Base-by-base conservation (phyloP, 2,888 invertebrate species). In the Xestoiulus laeticollis region DNA sequence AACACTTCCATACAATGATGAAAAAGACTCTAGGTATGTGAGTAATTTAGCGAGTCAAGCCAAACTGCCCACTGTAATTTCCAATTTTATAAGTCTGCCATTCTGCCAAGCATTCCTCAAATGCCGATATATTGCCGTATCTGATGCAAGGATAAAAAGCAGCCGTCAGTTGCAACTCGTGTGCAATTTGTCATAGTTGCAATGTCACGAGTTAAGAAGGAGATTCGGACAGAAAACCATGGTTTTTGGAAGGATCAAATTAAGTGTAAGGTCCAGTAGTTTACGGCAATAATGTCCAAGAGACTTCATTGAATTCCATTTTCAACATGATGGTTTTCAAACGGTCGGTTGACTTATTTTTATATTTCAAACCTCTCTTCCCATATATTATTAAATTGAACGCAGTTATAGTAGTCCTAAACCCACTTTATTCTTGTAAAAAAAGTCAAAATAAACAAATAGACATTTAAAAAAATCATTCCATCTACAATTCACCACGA, bases 131-230 rank as follows among this genome's bases (percentile, higher is more conserved):
- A 32, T 78, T 78, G 30, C 78, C 16, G 78, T 1, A 14, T 16
- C 78, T 30, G 78, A 78, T 78, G 78, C 16, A 78, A 78, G 78
- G 78, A 78, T 78, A 78, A 78, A 78, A 78, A 78, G 78, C 78
- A 78, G 78, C 78, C 78, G 78, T 78, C 78, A 78, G 14, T 78
- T 78, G 78, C 78, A 78, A 78, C 78, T 78, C 78, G 78, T 78
- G 78, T 30, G 78, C 78, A 78, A 78, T 78, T 78, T 78, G 78
- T 78, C 78, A 78, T 78, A 78, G 30, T 78, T 16, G 78, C 30
- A 32, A 78, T 78, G 78, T 78, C 78, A 78, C 78, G 78, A 78
- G 78, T 78, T 78, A 78, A 78, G 30, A 78, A 78, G 78, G 78
- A 78, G 78, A 78, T 78, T 78, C 78, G 78, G 78, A 78, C 30